phyloP scores from a whole-genome alignment of 2,888 invertebrate genomes.

The Melanophora roralis region DNA sequence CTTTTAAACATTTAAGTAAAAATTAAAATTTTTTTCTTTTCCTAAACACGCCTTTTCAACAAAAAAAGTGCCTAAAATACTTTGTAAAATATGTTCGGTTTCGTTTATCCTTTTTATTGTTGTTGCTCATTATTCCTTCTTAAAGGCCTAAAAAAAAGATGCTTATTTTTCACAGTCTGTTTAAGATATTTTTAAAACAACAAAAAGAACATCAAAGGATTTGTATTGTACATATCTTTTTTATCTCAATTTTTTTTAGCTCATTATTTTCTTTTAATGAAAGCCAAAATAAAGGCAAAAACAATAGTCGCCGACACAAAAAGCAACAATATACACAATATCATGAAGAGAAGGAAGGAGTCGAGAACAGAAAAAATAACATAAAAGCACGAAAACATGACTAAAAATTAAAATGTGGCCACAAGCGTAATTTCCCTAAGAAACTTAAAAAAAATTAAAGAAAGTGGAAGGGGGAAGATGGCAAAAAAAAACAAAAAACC shows the following conservation, averaged over 20 bases:
- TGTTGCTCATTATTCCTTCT: background rate
- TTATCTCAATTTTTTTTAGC: background rate
- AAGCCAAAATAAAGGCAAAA: background rate
- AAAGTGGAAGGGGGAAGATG: background rate
- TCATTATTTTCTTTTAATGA: conserved; percentile 26
- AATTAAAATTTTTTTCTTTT: no score
- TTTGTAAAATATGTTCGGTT: conserved; percentile 1
- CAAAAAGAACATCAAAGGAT: conserved; percentile 36
- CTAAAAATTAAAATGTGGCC: conserved; percentile 37
- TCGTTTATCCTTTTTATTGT: background rate
- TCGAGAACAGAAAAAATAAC: background rate
- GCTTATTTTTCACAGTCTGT: conserved; percentile 30
- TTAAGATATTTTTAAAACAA: conserved; percentile 31
- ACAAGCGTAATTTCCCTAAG: conserved; percentile 48
- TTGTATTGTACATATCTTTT: conserved; percentile 12
- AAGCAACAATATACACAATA: background rate
- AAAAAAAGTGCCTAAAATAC: background rate
- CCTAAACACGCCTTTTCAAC: no score
- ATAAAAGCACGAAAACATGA: background rate
- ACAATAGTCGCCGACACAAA: conserved; percentile 1
- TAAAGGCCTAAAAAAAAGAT: conserved; percentile 26
- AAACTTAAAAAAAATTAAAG: background rate
- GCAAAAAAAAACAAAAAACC: background rate
- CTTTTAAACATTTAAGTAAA: no score
- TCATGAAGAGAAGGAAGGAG: background rate